Conservation (phyloP, 2,797 vertebrate species). For the Lates japonicus region DNA sequence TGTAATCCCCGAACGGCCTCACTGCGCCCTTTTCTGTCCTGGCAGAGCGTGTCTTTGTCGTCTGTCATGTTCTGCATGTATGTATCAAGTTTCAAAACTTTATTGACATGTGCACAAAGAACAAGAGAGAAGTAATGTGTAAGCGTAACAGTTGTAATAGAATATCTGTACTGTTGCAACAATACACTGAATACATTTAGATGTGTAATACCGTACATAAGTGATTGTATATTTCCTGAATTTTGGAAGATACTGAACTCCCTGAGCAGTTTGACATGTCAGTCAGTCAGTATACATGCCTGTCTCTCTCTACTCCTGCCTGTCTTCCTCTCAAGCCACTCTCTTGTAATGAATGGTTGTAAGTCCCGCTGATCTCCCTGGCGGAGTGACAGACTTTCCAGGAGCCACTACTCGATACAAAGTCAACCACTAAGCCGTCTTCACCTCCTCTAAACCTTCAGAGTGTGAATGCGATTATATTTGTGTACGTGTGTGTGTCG, state of each 20-base stretch:
- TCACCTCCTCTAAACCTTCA: constrained; percentile 11
- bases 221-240: background rate
- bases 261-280: background rate
- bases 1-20: constrained; percentile 54
- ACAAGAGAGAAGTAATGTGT: background rate
- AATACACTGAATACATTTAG: background rate
- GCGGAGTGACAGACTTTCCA: constrained; percentile 31
- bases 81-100: constrained; percentile 21
- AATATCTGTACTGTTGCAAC: background rate
- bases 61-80: constrained; percentile 13
- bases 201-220: background rate
- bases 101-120: constrained; percentile 7
- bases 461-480: background rate
- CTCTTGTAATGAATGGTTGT: constrained; percentile 35
- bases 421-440: constrained; percentile 36
- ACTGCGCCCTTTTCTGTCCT: constrained; percentile 24
- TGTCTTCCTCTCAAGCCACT: background rate
- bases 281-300: background rate
- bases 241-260: background rate
- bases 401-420: constrained; percentile 3
- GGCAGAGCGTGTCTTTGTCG: background rate
- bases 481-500: background rate
- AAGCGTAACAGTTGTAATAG: background rate
- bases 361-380: constrained; percentile 35
- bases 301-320: background rate